These are phyloP conservation scores for Erythrocercus mccallii DNA, from an alignment of 2,113 vertebrate genomes.

Conservation along the genomic window DNA sequence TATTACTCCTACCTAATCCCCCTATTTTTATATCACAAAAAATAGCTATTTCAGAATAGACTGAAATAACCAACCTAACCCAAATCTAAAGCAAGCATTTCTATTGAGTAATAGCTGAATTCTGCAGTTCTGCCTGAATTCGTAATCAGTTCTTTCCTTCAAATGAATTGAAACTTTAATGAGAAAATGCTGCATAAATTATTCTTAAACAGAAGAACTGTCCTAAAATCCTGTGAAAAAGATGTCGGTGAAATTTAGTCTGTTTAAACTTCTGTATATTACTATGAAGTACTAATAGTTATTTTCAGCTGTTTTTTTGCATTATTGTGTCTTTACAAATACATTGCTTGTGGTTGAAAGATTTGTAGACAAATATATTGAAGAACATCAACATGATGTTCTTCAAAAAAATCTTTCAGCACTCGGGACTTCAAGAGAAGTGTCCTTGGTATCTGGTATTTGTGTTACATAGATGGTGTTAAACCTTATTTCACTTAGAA, in stretches of 20 bases:
- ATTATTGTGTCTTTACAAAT: neutral
- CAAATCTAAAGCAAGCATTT: neutral
- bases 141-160: neutral
- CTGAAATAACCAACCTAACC: slow-evolving; percentile 22
- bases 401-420: neutral
- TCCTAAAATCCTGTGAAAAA: neutral
- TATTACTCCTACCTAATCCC: slow-evolving; percentile 46
- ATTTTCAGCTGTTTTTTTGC: neutral
- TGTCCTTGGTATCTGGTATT: neutral
- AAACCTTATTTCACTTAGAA: neutral
- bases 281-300: neutral
- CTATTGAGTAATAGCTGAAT: neutral
- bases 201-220: neutral
- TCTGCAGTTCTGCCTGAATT: slow-evolving; percentile 1
- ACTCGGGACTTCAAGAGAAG: neutral
- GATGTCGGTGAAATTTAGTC: neutral
- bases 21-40: slow-evolving; percentile 47
- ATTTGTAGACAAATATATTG: neutral
- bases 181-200: neutral
- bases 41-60: neutral
- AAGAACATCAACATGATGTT: neutral
- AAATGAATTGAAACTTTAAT: neutral
- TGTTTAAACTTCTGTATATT: neutral
- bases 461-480: neutral
- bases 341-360: neutral